Percentiles rank a stretch among this genome's conserved stretches.
These are phyloP conservation scores for Acipenser ruthenus DNA, from an alignment of 2,797 vertebrate species.

Conservation along the genomic window DNA sequence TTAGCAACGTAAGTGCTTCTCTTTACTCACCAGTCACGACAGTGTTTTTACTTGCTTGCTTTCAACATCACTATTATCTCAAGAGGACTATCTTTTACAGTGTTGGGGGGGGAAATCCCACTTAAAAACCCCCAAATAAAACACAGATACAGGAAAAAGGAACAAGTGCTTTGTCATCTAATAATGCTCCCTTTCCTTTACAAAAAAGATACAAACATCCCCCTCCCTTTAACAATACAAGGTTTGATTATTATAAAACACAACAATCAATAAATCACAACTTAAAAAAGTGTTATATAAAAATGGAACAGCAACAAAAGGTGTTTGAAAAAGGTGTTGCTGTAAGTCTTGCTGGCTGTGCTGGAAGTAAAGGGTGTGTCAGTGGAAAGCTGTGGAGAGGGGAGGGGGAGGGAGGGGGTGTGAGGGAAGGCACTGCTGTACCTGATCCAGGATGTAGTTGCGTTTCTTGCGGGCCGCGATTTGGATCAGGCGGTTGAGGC, in stretches of 20 bases:
- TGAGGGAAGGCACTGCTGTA: constrained; percentile 30
- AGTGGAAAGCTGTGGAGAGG: constrained; percentile 23
- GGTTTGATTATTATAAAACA: too few species aligned
- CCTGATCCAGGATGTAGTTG: constrained; percentile 94
- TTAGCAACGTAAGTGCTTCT: constrained; percentile 71
- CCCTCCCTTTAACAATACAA: too few species aligned
- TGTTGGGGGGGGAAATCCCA: constrained; percentile 29
- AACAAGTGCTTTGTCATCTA: too few species aligned
- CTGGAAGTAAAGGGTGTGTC: constrained; percentile 30
- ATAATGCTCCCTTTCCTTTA: too few species aligned
- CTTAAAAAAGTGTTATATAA: too few species aligned
- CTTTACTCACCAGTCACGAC: constrained; percentile 68
- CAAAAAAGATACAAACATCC: too few species aligned
- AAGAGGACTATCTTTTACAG: constrained; percentile 72
- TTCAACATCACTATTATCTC: constrained; percentile 73
- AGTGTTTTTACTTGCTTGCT: constrained; percentile 73
- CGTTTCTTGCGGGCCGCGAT: constrained; percentile 88
- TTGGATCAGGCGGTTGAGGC: constrained; percentile 90
- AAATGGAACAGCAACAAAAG: background rate
- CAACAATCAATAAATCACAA: too few species aligned
- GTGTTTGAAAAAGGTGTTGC: background rate
- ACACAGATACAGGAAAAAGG: background rate
- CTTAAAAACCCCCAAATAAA: constrained; percentile 9
- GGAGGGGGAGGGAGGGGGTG: background rate
- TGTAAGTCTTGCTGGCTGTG: background rate